Evolutionary conservation across 2,797 vertebrate genomes (phyloP).

Genomic region (Anguilla megastoma): DNA sequence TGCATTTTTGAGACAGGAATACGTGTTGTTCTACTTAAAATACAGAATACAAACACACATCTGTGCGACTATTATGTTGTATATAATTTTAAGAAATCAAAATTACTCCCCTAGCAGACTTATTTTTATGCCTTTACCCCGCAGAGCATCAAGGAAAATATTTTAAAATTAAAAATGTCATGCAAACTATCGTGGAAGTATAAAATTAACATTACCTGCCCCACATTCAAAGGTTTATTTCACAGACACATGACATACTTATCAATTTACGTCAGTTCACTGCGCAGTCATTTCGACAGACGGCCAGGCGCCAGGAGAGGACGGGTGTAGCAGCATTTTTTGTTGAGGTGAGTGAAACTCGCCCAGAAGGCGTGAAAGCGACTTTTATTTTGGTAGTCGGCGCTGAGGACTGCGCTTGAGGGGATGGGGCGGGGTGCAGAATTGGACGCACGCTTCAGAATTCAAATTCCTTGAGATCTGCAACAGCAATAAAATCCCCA

Average conservation of each 20-base stretch:
- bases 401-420: background rate
- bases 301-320: background rate
- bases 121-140: background rate
- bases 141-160: background rate
- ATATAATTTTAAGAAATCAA: background rate
- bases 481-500: background rate
- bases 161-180: background rate
- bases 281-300: background rate
- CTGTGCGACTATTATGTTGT: background rate
- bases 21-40: too few relatives aligned
- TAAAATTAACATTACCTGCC: background rate
- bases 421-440: background rate
- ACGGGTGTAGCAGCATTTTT: background rate
- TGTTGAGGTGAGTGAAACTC: background rate
- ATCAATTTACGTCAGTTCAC: background rate
- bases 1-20: background rate
- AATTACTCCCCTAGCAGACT: background rate
- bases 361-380: background rate
- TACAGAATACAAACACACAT: background rate
- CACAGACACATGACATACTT: background rate
- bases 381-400: slow-evolving; percentile 20
- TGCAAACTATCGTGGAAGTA: background rate
- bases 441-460: background rate
- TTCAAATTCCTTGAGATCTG: background rate
- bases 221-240: background rate